Percentiles rank a stretch among this genome's conserved stretches.
Evolutionary conservation across 2,113 vertebrate genomes (phyloP).

Genomic region (Anolis sagrei): DNA sequence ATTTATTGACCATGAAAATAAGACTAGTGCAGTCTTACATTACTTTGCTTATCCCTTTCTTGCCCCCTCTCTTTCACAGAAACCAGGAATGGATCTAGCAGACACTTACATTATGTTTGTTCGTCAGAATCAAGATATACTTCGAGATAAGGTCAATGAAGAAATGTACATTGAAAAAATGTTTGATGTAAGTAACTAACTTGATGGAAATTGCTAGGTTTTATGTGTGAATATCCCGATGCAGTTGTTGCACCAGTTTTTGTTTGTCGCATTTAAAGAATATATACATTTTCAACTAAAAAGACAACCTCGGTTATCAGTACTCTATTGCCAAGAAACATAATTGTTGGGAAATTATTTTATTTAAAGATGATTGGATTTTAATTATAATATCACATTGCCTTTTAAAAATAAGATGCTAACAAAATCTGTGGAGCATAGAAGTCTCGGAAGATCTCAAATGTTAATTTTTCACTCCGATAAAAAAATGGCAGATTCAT

Average conservation of each 20-base stretch:
- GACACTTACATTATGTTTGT: conserved; percentile 97
- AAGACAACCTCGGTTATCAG: conserved; percentile 46
- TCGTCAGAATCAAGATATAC: conserved; percentile 96
- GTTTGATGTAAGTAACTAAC: conserved; percentile 90
- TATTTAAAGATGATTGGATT: conserved; percentile 29
- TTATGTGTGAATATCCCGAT: conserved; percentile 29
- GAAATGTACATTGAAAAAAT: conserved; percentile 93
- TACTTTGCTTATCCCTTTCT: background rate
- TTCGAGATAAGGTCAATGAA: conserved; percentile 91
- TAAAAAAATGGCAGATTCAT: background rate
- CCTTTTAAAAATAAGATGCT: background rate
- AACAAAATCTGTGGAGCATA: conserved; percentile 18
- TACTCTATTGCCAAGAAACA: conserved; percentile 25
- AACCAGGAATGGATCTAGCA: conserved; percentile 94
- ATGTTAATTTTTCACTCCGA: background rate
- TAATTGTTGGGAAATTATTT: conserved; percentile 34
- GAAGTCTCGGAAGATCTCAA: conserved; percentile 3
- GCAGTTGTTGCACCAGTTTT: conserved; percentile 18
- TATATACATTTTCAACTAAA: conserved; percentile 35
- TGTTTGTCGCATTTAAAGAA: conserved; percentile 39
- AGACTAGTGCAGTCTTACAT: background rate
- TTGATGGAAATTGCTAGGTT: conserved; percentile 13
- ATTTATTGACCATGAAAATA: background rate
- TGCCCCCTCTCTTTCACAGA: conserved; percentile 76
- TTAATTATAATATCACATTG: conserved; percentile 44